These are phyloP conservation scores for Caerostris darwini DNA, from an alignment of 1,140 invertebrate species.

Conservation along the genomic window DNA sequence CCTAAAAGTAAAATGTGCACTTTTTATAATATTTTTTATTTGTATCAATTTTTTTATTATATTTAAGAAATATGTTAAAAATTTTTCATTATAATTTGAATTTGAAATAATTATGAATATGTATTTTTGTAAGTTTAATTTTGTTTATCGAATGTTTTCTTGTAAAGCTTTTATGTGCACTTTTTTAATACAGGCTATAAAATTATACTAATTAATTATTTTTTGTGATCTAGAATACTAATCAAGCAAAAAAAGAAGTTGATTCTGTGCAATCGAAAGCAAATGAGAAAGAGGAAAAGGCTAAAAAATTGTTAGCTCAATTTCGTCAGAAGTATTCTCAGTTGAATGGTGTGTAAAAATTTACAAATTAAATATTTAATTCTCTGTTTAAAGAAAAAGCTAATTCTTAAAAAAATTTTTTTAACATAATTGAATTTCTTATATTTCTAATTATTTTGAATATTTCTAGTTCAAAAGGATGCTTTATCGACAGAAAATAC, in stretches of 20 bases:
- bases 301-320: slow-evolving; percentile 88
- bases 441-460: background rate
- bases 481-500: slow-evolving; percentile 83
- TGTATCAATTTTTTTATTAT: too few species aligned
- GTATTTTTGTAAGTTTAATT: too few species aligned
- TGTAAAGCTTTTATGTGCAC: too few species aligned
- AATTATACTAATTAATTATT: background rate
- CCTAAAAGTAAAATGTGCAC: too few species aligned
- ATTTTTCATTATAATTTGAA: too few species aligned
- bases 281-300: slow-evolving; percentile 88
- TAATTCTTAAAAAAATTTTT: background rate
- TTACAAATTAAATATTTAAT: background rate
- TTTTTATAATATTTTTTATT: too few species aligned
- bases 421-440: background rate
- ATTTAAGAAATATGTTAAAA: too few species aligned
- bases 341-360: slow-evolving; percentile 61
- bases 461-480: slow-evolving; percentile 86
- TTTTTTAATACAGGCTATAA: too few species aligned
- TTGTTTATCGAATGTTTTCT: too few species aligned
- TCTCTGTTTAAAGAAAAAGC: background rate
- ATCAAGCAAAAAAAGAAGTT: slow-evolving; percentile 86
- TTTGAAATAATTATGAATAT: too few species aligned
- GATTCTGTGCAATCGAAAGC: slow-evolving; percentile 86
- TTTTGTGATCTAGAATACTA: slow-evolving; percentile 82
- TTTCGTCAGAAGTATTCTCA: slow-evolving; percentile 88